A percentile compares a stretch with the other conserved stretches of the same genome.
phyloP scores from a whole-genome alignment of 2,888 invertebrate species.

The Dynastes hyllus region DNA sequence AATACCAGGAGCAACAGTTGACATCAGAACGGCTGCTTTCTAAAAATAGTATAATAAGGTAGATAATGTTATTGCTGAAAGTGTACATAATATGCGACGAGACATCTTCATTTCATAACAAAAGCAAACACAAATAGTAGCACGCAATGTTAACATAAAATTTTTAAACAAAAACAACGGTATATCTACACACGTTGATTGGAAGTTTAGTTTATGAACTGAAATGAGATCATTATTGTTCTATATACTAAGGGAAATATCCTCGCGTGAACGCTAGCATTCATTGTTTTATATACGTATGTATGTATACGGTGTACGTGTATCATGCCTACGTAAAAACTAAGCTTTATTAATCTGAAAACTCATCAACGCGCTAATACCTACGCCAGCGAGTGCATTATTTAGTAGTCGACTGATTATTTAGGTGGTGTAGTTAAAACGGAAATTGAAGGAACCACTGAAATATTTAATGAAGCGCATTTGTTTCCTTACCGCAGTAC shows the following conservation, averaged over 20 bases:
- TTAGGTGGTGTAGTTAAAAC: conserved; percentile 3
- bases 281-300: background rate
- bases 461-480: conserved; percentile 15
- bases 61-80: too few species aligned
- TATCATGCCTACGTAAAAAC: background rate
- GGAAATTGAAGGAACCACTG: conserved; percentile 3
- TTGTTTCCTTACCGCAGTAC: background rate
- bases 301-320: background rate
- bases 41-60: too few species aligned
- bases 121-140: background rate
- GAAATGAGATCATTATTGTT: background rate
- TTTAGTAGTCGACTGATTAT: conserved; percentile 4
- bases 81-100: too few species aligned
- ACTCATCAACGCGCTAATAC: background rate
- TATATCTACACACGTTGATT: background rate
- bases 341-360: conserved; percentile 3
- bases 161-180: too few species aligned
- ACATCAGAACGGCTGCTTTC: too few species aligned
- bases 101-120: background rate
- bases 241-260: background rate
- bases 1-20: too few species aligned
- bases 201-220: background rate
- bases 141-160: background rate
- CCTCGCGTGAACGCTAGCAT: background rate
- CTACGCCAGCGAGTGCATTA: background rate